Base-by-base conservation (phyloP, 1,140 invertebrate genomes). In the Achatina immaculata region DNA sequence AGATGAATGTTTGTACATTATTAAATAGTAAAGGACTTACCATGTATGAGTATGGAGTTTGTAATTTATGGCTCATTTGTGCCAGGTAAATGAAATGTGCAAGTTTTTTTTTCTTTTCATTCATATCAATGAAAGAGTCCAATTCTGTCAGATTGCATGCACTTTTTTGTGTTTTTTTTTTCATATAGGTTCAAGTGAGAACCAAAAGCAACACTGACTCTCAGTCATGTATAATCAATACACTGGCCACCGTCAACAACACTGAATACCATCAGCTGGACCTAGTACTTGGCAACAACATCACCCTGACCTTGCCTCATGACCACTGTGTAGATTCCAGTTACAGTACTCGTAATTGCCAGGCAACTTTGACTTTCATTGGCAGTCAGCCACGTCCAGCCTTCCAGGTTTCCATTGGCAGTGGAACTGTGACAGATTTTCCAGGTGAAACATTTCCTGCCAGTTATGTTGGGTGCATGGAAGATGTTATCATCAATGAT, bases 401-500 rank as follows among this genome's bases (percentile, higher is more conserved):
- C 62, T 19, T 38, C 31, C 2, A 36, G 43, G 0, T 82, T 0
- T 73, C 19, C 36, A 38, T 81, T 78, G 74, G 78, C 31, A 58
- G 55, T 48, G 36, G 11, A n/a, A 75, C 72, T 55, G 28, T 38
- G 16, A 72, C 78, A 38, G 21, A 11, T 68, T 2, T 55, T 34
- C 24, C 42, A 72, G 28, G 45, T 62, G 0, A 24, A 43, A 51
- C 42, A 19, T 0, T 36, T 3, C 36, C 76, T 42, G 7, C 55
- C 3, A 34, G 9, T 28, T 96, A 96, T 89, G 94, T 97, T 28
- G 97, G 97, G 3, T 99, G 97, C 90, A 95, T 97, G 89, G 95
- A 97, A 90, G 97, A 99, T 89, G 94, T 98, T 14, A 93, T 94
- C 38, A 94, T 98, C 40, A 97, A 98, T 90, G 94, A 94, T 6